These are phyloP conservation scores for Solen grandis DNA, from an alignment of 1,140 invertebrate species.

Conservation along the genomic window DNA sequence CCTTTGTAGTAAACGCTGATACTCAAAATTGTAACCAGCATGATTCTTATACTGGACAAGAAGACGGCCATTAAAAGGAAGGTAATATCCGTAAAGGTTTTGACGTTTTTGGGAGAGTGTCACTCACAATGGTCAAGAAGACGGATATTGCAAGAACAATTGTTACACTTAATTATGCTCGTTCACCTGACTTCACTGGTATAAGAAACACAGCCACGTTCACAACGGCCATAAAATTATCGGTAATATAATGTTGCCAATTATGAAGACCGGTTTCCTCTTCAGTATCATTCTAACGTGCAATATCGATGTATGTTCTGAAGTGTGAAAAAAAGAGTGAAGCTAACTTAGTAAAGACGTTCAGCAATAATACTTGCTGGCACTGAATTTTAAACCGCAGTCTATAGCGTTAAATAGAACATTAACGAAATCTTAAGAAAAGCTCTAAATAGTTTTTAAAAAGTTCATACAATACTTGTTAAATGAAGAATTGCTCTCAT, in stretches of 20 bases:
- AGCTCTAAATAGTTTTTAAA: no score
- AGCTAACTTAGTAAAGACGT: no score
- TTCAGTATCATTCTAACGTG: slow-evolving; percentile 60
- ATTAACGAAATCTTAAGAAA: no score
- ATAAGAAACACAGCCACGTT: slow-evolving; percentile 84
- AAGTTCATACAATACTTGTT: no score
- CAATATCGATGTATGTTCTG: neutral
- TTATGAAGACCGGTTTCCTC: slow-evolving; percentile 77
- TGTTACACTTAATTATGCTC: slow-evolving; percentile 83
- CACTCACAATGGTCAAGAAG: slow-evolving; percentile 83
- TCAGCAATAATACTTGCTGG: no score
- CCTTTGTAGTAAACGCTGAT: neutral
- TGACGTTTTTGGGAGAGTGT: slow-evolving; percentile 84
- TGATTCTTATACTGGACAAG: neutral
- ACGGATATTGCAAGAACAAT: slow-evolving; percentile 84
- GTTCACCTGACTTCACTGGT: slow-evolving; percentile 83
- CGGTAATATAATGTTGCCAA: slow-evolving; percentile 83
- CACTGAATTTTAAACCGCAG: no score
- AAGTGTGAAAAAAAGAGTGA: no score
- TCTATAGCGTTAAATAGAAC: no score
- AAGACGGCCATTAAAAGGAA: slow-evolving; percentile 30
- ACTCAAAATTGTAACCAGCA: neutral
- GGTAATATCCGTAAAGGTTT: slow-evolving; percentile 80
- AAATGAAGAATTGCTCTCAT: no score
- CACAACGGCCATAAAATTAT: slow-evolving; percentile 83